These are phyloP conservation scores for Muraenolepis orangiensis DNA, from an alignment of 2,797 vertebrate genomes.

Conservation along the genomic window DNA sequence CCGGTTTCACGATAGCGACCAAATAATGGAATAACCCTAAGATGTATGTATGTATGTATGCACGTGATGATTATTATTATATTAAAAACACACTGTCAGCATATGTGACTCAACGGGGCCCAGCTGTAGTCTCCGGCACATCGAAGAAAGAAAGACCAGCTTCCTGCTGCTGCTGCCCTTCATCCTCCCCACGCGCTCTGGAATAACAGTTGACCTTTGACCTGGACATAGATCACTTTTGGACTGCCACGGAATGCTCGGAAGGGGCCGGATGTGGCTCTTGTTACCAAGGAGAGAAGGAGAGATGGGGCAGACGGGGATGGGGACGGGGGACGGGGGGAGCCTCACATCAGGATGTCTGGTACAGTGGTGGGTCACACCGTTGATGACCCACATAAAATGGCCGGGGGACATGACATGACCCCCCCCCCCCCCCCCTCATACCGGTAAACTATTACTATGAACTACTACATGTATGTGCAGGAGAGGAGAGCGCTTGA, in stretches of 20 bases:
- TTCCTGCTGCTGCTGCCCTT: constrained; percentile 52
- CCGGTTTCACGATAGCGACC: not conserved
- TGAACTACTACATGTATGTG: constrained; percentile 59
- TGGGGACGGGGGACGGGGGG: constrained; percentile 40
- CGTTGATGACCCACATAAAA: constrained; percentile 32
- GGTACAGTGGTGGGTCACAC: constrained; percentile 36
- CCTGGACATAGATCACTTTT: constrained; percentile 65
- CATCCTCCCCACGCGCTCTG: constrained; percentile 42
- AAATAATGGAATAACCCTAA: not conserved
- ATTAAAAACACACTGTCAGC: not conserved
- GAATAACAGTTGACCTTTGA: constrained; percentile 68
- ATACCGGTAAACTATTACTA: constrained; percentile 60
- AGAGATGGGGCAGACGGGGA: not conserved
- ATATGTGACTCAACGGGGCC: constrained; percentile 43
- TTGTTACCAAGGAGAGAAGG: constrained; percentile 35
- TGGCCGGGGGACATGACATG: constrained; percentile 14
- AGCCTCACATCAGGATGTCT: constrained; percentile 49
- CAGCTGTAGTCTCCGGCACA: constrained; percentile 25
- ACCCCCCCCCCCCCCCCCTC: constrained; percentile 29
- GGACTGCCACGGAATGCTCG: constrained; percentile 66
- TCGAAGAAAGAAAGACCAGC: constrained; percentile 34
- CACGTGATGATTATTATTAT: too few species aligned
- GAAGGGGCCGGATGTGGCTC: constrained; percentile 59
- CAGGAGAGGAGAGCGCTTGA: constrained; percentile 30
- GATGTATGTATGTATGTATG: not conserved